Percentiles rank a stretch among this genome's conserved stretches.
These are phyloP conservation scores for Eciton burchellii DNA, from an alignment of 1,140 invertebrate species.

Conservation along the genomic window DNA sequence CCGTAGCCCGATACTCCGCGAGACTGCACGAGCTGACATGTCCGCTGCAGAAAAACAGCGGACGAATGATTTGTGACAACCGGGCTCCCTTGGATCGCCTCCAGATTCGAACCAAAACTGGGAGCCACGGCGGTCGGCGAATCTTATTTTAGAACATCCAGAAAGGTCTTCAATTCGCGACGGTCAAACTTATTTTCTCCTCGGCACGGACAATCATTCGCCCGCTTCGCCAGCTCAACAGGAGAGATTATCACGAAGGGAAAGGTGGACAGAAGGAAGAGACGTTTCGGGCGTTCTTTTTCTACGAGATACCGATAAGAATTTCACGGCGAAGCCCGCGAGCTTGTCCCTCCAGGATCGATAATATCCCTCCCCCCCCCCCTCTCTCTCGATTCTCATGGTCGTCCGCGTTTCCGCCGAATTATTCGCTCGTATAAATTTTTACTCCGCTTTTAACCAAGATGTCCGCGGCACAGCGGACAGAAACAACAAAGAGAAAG, in stretches of 20 bases:
- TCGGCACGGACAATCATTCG: slow-evolving; percentile 21
- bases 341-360: not conserved
- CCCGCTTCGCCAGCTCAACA: not conserved
- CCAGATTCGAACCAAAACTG: slow-evolving; percentile 34
- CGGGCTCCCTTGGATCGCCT: slow-evolving; percentile 16
- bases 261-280: not conserved
- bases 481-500: too few relatives aligned
- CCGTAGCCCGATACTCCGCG: slow-evolving; percentile 41
- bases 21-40: slow-evolving; percentile 13
- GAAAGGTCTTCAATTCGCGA: slow-evolving; percentile 30
- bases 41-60: slow-evolving; percentile 46
- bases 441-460: slow-evolving; percentile 25
- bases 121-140: not conserved
- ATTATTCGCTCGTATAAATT: slow-evolving; percentile 34
- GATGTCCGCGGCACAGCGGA: slow-evolving; percentile 4
- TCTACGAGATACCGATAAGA: slow-evolving; percentile 34
- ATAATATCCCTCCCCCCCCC: not conserved
- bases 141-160: not conserved
- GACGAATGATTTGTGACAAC: slow-evolving; percentile 47
- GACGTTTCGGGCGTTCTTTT: slow-evolving; percentile 54
- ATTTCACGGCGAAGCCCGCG: slow-evolving; percentile 39
- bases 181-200: slow-evolving; percentile 51
- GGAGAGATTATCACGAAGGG: slow-evolving; percentile 31
- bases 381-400: too few relatives aligned
- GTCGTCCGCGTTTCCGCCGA: not conserved